These are phyloP conservation scores for Nysson spinosus DNA, from an alignment of 2,888 invertebrate species.

Conservation along the genomic window DNA sequence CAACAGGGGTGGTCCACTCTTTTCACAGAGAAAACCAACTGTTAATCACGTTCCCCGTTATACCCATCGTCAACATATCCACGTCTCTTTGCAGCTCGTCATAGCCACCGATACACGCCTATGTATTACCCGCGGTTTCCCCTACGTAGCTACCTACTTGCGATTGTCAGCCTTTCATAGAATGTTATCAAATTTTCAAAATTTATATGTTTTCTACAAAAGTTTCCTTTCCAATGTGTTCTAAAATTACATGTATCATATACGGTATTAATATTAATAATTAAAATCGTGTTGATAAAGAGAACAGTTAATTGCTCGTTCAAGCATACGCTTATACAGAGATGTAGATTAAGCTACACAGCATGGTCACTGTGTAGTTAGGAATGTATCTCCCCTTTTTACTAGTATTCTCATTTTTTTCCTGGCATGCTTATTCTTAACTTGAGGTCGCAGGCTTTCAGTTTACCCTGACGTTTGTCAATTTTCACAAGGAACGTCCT, in stretches of 20 bases:
- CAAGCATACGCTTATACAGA: too few species aligned
- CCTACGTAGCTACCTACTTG: slow-evolving; percentile 41
- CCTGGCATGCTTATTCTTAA: not conserved
- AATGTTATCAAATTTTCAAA: not conserved
- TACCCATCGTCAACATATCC: slow-evolving; percentile 43
- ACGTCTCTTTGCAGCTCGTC: slow-evolving; percentile 28
- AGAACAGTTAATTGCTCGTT: too few species aligned
- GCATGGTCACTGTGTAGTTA: too few species aligned
- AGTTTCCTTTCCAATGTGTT: too few species aligned
- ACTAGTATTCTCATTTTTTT: not conserved
- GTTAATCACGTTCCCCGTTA: slow-evolving; percentile 65
- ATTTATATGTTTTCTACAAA: too few species aligned
- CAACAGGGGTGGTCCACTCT: slow-evolving; percentile 67
- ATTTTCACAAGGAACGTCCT: slow-evolving; percentile 21
- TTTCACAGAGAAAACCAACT: slow-evolving; percentile 49
- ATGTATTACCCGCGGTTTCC: slow-evolving; percentile 23
- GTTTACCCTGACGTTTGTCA: slow-evolving; percentile 28
- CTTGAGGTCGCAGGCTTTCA: not conserved
- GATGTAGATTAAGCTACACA: too few species aligned
- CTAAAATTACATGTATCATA: too few species aligned
- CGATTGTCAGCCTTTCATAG: slow-evolving; percentile 5
- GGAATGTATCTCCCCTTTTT: too few species aligned
- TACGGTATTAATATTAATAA: too few species aligned
- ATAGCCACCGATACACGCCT: slow-evolving; percentile 32
- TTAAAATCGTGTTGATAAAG: too few species aligned